A percentile compares a stretch with the other conserved stretches of the same genome.
Evolutionary conservation across 2,797 vertebrate species (phyloP).

Genomic region (Lycodopsis pacificus): DNA sequence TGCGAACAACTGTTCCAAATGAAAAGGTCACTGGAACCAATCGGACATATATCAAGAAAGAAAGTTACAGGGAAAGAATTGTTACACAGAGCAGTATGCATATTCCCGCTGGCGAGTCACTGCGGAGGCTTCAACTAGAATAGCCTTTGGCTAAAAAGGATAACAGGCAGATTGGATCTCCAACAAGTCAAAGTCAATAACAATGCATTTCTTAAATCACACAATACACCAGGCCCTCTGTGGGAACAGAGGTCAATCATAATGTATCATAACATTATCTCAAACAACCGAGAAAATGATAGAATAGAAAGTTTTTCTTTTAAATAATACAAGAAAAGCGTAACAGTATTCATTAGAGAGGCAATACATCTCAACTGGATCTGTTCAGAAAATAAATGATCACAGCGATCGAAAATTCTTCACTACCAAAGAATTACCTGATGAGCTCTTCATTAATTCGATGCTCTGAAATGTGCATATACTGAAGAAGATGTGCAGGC

Average conservation of each 20-base stretch:
- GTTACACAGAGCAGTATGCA: conserved; percentile 40
- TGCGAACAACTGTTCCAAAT: conserved; percentile 69
- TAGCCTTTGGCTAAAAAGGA: conserved; percentile 15
- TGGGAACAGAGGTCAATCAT: conserved; percentile 3
- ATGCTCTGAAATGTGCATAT: neutral
- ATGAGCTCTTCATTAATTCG: neutral
- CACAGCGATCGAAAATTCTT: conserved; percentile 13
- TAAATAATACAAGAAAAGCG: conserved; percentile 7
- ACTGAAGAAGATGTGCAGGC: neutral
- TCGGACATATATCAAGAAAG: conserved; percentile 60
- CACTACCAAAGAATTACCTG: neutral
- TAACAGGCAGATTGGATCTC: conserved; percentile 11
- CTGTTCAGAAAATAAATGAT: conserved; percentile 17
- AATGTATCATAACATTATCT: neutral
- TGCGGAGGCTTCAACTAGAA: conserved; percentile 33
- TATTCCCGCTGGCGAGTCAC: conserved; percentile 29
- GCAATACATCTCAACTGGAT: conserved; percentile 6
- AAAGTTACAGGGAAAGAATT: conserved; percentile 16
- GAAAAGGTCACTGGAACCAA: conserved; percentile 78
- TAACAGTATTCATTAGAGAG: conserved; percentile 6
- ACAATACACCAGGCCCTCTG: conserved; percentile 7
- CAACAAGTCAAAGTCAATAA: conserved; percentile 24
- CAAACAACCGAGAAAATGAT: neutral
- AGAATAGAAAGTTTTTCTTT: neutral
- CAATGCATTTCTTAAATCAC: conserved; percentile 2